Evolutionary conservation across 2,113 vertebrate genomes (phyloP), one percentile per base, ranked within the genome.

Genomic region (Tyrannus savana): DNA sequence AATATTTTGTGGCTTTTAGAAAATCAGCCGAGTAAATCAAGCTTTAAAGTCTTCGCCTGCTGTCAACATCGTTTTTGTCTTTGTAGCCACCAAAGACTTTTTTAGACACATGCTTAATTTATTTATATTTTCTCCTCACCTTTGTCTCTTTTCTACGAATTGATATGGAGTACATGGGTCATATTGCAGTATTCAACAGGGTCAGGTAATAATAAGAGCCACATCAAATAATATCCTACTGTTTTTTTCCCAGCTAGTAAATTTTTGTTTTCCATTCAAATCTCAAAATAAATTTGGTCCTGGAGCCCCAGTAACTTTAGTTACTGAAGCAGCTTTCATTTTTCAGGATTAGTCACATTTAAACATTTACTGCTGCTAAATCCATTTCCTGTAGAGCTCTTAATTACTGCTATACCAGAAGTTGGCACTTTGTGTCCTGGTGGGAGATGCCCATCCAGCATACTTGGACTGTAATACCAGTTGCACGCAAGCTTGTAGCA

Each of bases 91-190:
- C 33, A 17, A 68, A 80, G 74, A 35, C 2, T 46, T 88, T 56
- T 94, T 81, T 14, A 58, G 49, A 35, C 2, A 5, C 1, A 0
- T 31, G 7, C 53, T 35, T 68, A 15, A 72, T 93, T 82, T 93
- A 74, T 87, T 95, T 2, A 0, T 80, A 33, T 69, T 87, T 71
- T 50, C 41, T 91, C 80, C 85, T 96, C 47, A 77, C 93, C 87
- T 97, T 97, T 93, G 95, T 96, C 97, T 96, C 93, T 96, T 96
- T 96, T 71, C 55, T 91, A 13, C n/a, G 49, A 71, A 50, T 80
- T 81, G 41, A 58, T 87, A 86, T 24, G 55, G 28, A 86, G 14
- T 58, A 71, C 17, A 7, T 76, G 52, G 35, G 50, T 84, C 80
- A 86, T 37, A 67, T 47, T 84, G 49, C 62, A 92, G 30, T 47